Base-by-base conservation (phyloP, 2,888 invertebrate species). In the Boloria euphrosyne region DNA sequence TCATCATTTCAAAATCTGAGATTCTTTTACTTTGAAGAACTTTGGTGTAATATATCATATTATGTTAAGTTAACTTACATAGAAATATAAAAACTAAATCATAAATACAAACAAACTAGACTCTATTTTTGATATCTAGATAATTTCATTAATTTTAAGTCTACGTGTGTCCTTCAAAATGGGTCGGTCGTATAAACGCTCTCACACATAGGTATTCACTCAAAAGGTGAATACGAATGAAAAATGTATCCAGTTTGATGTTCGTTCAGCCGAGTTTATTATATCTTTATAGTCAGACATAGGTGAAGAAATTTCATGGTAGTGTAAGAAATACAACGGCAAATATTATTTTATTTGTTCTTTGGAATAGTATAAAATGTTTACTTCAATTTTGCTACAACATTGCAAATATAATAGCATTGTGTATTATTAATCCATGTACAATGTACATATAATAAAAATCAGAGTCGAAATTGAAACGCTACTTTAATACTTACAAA, bases 151-250 rank as follows among this genome's bases (percentile, higher is more conserved):
- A 38, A 52, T 52, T 52, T 72, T 78, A 81, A 86, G 83, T 82
- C 81, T 83, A 84, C 84, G 22, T 22, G 82, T 83, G 83, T 81
- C 77, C 76, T 77, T 73, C 76, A 78, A 78, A 79, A 80, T 80
- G 79, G 74, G 74, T 77, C 78, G 79, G 77, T 85, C 84, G 84
- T 87, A 87, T 87, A 83, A 82, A 79, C 67, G 78, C 82, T 80
- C 81, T 83, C 78, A 77, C 80, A 81, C 78, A 73, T 84, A 86
- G 46, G 57, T 85, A 86, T 86, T 86, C 86, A 83, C 80, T 80
- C 76, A 75, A 76, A 76, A 72, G 66, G 66, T 65, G 79, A 80
- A 78, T 82, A 79, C 79, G 71, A 79, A 84, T 84, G 84, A 87
- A 86, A 88, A 84, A 84, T 83, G 80, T 79, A 78, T 77, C 73